Conservation (phyloP, 2,797 vertebrate genomes). For the Phoxinus dragarum region DNA sequence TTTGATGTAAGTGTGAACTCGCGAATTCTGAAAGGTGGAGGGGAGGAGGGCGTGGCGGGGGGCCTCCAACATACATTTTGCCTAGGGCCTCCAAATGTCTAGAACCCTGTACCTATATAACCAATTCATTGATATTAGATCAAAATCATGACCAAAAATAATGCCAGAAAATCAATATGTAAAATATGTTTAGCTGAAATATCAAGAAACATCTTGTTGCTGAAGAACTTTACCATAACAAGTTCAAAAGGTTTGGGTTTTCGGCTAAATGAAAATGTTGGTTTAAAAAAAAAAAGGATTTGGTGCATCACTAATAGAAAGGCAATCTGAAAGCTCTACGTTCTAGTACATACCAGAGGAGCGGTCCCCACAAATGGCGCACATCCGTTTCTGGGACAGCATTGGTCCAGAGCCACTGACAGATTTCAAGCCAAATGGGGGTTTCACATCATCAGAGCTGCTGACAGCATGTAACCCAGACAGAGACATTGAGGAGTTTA, state of each 20-base stretch:
- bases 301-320: background rate
- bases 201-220: background rate
- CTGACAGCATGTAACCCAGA: conserved; percentile 91
- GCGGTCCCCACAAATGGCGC: conserved; percentile 97
- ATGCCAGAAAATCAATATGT: background rate
- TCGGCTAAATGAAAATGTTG: background rate
- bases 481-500: conserved; percentile 87
- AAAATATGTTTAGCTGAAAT: conserved; percentile 1
- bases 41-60: too few species aligned
- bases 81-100: too few species aligned
- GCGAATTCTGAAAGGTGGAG: too few species aligned
- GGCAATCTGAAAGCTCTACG: background rate
- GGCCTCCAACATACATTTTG: too few species aligned
- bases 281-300: background rate
- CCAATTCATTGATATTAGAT: background rate
- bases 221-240: background rate
- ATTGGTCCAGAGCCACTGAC: conserved; percentile 79
- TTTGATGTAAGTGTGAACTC: too few species aligned
- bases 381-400: conserved; percentile 92
- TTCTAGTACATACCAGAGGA: conserved; percentile 87
- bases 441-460: conserved; percentile 97
- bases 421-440: conserved; percentile 91
- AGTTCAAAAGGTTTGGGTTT: background rate
- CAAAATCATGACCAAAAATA: background rate
- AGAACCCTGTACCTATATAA: background rate